Conservation (phyloP, 2,113 vertebrate species). For the Holacanthus passer region DNA sequence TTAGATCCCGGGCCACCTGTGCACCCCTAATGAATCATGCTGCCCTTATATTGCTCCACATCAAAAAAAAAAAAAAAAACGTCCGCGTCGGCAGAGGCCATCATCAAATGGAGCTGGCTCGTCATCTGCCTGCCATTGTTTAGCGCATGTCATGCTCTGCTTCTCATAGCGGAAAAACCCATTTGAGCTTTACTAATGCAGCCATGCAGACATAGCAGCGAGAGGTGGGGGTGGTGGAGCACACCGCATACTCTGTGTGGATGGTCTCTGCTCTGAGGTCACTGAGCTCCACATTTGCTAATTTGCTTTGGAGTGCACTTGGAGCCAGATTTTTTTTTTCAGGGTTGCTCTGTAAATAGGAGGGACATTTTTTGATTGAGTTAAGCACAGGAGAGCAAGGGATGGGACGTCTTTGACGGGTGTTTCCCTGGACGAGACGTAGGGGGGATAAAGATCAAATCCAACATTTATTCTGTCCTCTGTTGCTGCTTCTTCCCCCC, state of each 20-base stretch:
- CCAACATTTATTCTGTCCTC: background rate
- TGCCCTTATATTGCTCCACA: conserved; percentile 58
- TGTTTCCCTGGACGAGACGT: background rate
- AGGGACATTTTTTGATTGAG: conserved; percentile 27
- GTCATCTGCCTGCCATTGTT: conserved; percentile 81
- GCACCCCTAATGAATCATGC: conserved; percentile 65
- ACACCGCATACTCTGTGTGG: conserved; percentile 61
- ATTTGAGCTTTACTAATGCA: conserved; percentile 80
- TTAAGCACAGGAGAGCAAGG: conserved; percentile 5
- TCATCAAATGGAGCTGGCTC: conserved; percentile 73
- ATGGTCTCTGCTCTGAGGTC: conserved; percentile 71
- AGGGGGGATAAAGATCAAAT: background rate
- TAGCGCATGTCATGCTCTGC: conserved; percentile 87
- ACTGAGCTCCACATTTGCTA: conserved; percentile 75
- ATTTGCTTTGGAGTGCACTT: conserved; percentile 65
- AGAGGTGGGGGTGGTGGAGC: conserved; percentile 82
- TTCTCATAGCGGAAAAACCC: conserved; percentile 78
- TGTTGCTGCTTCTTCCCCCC: background rate
- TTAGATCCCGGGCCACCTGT: conserved; percentile 77
- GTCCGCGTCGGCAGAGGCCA: conserved; percentile 56
- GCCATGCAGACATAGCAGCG: conserved; percentile 75
- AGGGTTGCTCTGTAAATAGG: conserved; percentile 21
- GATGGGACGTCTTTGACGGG: conserved; percentile 4
- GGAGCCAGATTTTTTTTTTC: conserved; percentile 43
- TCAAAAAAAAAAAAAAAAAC: conserved; percentile 32